Percentiles rank a stretch among this genome's conserved stretches.
Evolutionary conservation across 2,113 vertebrate species (phyloP).

Genomic region (Panthera tigris): DNA sequence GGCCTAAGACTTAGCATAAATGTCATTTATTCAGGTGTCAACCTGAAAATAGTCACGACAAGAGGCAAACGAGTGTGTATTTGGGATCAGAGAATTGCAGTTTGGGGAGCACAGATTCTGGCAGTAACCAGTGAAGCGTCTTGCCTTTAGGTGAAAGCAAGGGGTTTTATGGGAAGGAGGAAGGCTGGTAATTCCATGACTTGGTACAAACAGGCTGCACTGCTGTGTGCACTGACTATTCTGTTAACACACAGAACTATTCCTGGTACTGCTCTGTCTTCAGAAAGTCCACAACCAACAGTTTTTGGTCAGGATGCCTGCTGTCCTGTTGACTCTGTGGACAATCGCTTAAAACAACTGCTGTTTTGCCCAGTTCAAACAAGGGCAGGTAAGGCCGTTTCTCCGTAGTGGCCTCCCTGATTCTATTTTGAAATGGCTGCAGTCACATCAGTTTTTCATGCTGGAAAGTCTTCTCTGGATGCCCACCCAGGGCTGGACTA

Average conservation of each 20-base stretch:
- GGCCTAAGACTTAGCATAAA: background rate
- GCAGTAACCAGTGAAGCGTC: background rate
- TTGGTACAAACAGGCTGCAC: background rate
- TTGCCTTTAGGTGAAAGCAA: background rate
- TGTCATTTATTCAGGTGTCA: background rate
- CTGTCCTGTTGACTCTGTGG: background rate
- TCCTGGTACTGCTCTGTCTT: background rate
- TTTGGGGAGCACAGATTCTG: background rate
- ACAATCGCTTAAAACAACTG: background rate
- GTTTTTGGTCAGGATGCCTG: background rate
- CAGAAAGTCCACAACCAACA: background rate
- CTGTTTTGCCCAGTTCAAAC: background rate
- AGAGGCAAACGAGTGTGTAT: background rate
- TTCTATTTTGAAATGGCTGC: background rate
- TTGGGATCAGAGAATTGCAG: background rate
- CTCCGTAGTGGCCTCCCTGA: background rate
- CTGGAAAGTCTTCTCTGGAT: background rate
- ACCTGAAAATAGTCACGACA: background rate
- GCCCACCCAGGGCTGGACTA: background rate
- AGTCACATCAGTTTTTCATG: background rate
- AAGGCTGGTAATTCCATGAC: background rate
- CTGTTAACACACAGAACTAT: background rate
- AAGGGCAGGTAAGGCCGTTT: background rate
- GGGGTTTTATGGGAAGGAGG: background rate
- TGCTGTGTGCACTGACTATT: background rate